Evolutionary conservation across 2,888 invertebrate genomes (phyloP), one percentile per base, ranked within the genome.

Genomic region (Orchestes rusci): DNA sequence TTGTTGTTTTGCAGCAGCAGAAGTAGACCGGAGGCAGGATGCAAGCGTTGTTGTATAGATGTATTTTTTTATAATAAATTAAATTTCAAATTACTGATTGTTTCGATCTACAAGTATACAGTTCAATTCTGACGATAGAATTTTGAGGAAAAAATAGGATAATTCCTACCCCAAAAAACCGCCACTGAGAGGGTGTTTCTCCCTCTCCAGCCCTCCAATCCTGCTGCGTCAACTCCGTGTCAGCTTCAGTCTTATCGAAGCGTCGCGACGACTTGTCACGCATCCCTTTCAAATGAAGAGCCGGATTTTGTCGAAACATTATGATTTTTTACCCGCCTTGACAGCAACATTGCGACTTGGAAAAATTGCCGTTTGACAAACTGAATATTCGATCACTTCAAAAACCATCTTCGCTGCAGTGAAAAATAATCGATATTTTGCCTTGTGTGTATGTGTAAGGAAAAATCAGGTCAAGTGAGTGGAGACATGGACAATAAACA

Each of bases 401-500:
- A n/a, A n/a, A n/a, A n/a, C n/a, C n/a, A n/a, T n/a, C n/a, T n/a
- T n/a, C n/a, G n/a, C n/a, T n/a, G n/a, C n/a, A 23, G 23, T 10
- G 39, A 45, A 29, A 47, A 51, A 48, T 44, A 51, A 51, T 51
- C 51, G 35, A 51, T 51, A 51, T 44, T 48, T 48, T 45, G 45
- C 47, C 45, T 47, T 35, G 35, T 45, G 37, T 39, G 23, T 45
- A 39, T 48, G 42, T 45, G 35, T 45, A 48, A 32, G 44, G 48
- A 42, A 45, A 48, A 51, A 51, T 48, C 45, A 43, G 51, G 51
- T 51, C 51, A 51, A 48, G 48, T 45, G 45, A 51, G 45, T n/a
- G n/a, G n/a, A n/a, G n/a, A n/a, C n/a, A n/a, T n/a, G n/a, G n/a
- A n/a, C n/a, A n/a, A n/a, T n/a, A n/a, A n/a, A n/a, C n/a, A n/a